Evolutionary conservation across 1,140 invertebrate species (phyloP).

Genomic region (Lasioglossum baleicum): DNA sequence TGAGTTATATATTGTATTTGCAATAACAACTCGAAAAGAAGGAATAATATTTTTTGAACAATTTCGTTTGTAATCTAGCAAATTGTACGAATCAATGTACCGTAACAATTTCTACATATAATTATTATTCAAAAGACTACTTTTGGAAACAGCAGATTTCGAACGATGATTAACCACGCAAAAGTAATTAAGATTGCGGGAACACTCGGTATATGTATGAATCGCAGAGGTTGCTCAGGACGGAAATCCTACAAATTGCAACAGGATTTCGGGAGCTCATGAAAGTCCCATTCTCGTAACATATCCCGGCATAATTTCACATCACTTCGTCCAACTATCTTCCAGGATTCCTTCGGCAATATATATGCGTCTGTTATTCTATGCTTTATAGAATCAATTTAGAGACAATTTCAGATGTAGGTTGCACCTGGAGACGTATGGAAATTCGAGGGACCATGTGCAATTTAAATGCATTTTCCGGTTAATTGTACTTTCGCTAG

Average conservation of each 20-base stretch:
- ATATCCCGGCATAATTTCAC: background rate
- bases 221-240: background rate
- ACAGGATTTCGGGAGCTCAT: background rate
- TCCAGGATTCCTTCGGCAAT: background rate
- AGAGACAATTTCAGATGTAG: background rate
- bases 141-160: too few relatives aligned
- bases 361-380: background rate
- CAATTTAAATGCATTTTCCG: constrained; percentile 1
- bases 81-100: too few relatives aligned
- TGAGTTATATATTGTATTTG: too few relatives aligned
- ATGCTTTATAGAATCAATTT: background rate
- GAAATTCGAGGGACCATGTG: too few relatives aligned
- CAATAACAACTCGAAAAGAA: too few relatives aligned
- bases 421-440: background rate
- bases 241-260: background rate
- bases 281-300: background rate
- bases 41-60: too few relatives aligned
- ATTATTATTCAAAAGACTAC: too few relatives aligned
- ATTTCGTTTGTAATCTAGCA: too few relatives aligned
- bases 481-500: background rate
- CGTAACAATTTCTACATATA: too few relatives aligned
- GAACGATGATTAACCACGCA: too few relatives aligned
- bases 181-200: too few relatives aligned
- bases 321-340: background rate
- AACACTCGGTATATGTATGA: background rate